phyloP scores from a whole-genome alignment of 2,113 vertebrate genomes.

The Talpa occidentalis region DNA sequence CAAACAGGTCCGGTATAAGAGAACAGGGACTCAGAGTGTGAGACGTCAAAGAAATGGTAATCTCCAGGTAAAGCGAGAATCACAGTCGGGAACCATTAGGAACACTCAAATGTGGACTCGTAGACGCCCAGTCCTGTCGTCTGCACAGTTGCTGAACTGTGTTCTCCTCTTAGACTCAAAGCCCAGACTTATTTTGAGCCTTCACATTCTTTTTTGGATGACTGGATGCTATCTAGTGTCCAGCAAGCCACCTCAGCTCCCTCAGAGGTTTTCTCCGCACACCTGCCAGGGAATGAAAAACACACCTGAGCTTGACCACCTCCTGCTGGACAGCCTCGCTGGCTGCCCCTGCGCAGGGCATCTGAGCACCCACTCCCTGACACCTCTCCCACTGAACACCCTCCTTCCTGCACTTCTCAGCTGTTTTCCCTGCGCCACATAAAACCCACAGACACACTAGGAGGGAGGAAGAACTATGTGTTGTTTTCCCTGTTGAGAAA shows the following conservation, averaged over 20 bases:
- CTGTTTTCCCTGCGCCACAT: fast-evolving
- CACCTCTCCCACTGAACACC: no score
- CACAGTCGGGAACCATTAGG: not conserved
- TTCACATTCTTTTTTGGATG: fast-evolving
- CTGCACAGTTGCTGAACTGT: no score
- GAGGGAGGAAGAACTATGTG: not conserved
- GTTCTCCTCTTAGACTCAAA: not conserved
- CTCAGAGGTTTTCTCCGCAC: not conserved
- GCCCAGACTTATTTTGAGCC: not conserved
- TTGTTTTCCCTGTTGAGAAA: not conserved
- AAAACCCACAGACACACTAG: not conserved
- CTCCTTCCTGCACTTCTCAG: fast-evolving
- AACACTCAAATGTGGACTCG: not conserved
- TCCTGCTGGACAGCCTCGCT: not conserved
- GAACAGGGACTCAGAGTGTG: not conserved
- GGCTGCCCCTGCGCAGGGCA: fast-evolving
- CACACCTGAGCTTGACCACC: fast-evolving
- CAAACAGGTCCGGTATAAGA: not conserved
- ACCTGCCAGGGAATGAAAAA: fast-evolving
- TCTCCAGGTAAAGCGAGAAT: not conserved
- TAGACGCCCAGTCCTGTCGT: not conserved
- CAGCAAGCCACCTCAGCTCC: no score
- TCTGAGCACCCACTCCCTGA: fast-evolving
- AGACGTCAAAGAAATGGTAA: not conserved
- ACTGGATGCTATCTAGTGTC: fast-evolving